These are phyloP conservation scores for Cancer borealis DNA, from an alignment of 2,888 invertebrate genomes.

Conservation along the genomic window DNA sequence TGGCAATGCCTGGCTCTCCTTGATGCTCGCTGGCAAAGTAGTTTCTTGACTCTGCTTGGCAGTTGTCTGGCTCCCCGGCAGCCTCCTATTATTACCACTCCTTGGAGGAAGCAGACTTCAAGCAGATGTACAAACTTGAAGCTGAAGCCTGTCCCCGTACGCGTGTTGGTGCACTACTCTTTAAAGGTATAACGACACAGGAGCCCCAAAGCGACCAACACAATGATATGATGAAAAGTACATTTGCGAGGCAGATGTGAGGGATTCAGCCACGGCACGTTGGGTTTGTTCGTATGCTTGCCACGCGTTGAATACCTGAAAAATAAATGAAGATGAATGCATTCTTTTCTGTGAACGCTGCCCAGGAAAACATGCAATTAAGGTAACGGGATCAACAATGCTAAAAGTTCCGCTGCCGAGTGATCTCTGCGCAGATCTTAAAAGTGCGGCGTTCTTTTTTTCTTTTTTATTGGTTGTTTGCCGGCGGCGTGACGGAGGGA, in stretches of 20 bases:
- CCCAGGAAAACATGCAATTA: conserved; percentile 27
- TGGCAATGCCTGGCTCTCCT: not conserved
- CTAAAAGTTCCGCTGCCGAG: not conserved
- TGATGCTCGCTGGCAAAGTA: not conserved
- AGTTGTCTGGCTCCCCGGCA: not conserved
- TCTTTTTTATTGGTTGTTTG: not conserved
- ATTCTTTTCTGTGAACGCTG: not conserved
- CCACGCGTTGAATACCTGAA: not conserved
- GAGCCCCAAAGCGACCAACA: not conserved
- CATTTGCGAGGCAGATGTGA: not conserved
- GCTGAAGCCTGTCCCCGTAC: not conserved
- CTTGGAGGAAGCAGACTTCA: not conserved
- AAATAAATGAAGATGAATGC: not conserved
- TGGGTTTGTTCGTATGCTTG: not conserved
- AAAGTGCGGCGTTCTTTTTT: not conserved
- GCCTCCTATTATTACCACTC: no score
- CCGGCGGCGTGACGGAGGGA: not conserved
- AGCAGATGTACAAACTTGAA: not conserved
- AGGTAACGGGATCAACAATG: not conserved
- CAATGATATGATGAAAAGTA: not conserved
- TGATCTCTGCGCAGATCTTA: not conserved
- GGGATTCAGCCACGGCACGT: not conserved
- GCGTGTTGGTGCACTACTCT: not conserved
- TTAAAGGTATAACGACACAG: not conserved
- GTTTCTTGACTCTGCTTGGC: not conserved